These are phyloP conservation scores for Isichthys henryi DNA, from an alignment of 2,113 vertebrate species.

Conservation along the genomic window DNA sequence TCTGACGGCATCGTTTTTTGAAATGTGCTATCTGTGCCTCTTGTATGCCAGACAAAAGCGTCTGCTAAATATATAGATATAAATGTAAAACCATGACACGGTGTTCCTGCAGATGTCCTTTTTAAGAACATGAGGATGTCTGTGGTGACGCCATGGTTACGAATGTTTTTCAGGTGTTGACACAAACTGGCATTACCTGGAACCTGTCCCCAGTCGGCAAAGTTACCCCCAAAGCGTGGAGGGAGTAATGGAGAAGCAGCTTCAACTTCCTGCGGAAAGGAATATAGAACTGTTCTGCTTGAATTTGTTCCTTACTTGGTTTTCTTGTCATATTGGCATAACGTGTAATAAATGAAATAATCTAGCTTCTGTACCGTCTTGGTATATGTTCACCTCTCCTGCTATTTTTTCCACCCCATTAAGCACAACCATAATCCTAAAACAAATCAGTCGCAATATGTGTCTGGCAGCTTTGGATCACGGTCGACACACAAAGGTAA, in stretches of 20 bases:
- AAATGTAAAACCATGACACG: neutral
- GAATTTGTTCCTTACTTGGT: constrained; percentile 32
- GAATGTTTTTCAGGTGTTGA: constrained; percentile 61
- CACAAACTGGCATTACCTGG: constrained; percentile 73
- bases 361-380: neutral
- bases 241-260: constrained; percentile 16
- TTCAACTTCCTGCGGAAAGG: neutral
- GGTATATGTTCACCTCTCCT: neutral
- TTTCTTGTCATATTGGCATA: constrained; percentile 46
- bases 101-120: neutral
- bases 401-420: neutral
- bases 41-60: neutral
- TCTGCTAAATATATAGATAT: neutral
- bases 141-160: neutral
- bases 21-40: neutral
- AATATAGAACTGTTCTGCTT: constrained; percentile 28
- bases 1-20: neutral
- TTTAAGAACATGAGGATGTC: neutral
- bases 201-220: constrained; percentile 82
- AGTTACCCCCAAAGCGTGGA: constrained; percentile 77
- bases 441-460: neutral
- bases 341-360: constrained; percentile 56
- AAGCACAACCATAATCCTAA: neutral
- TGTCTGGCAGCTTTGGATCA: neutral
- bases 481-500: neutral